Percentiles rank a stretch among this genome's conserved stretches.
Conservation (phyloP, 2,888 invertebrate genomes). For the Galeruca laticollis region DNA sequence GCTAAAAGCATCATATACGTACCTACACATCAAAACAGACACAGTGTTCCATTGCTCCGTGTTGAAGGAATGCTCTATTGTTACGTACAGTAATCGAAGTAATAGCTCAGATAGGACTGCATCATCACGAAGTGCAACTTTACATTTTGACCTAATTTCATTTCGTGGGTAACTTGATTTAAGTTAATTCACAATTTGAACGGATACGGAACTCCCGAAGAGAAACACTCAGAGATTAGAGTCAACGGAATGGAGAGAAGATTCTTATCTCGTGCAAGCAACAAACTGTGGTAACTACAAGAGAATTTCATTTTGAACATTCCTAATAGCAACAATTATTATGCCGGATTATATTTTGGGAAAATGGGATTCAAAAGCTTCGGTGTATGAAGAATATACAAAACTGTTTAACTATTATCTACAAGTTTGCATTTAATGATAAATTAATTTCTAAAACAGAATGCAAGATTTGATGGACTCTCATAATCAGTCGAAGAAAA, state of each 20-base stretch:
- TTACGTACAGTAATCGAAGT: conserved; percentile 22
- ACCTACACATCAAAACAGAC: background rate
- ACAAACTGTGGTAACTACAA: conserved; percentile 4
- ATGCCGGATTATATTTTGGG: no score
- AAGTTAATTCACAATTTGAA: conserved; percentile 40
- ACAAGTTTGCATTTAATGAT: no score
- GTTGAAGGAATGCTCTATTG: conserved; percentile 14
- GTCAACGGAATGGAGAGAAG: conserved; percentile 4
- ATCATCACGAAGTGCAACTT: conserved; percentile 37
- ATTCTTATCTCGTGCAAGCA: conserved; percentile 16
- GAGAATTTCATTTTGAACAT: no score
- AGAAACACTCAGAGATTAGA: conserved; percentile 26
- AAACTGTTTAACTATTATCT: no score
- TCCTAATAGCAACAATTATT: no score
- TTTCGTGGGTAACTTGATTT: conserved; percentile 36
- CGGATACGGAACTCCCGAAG: conserved; percentile 30
- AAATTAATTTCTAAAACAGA: no score
- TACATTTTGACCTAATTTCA: conserved; percentile 33
- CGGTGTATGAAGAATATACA: no score
- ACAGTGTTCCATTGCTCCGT: background rate
- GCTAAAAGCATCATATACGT: background rate
- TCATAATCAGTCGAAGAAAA: no score
- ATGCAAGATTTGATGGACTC: no score
- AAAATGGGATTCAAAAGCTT: no score
- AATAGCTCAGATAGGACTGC: conserved; percentile 35